Conservation (phyloP, 2,113 vertebrate genomes). For the Psophia crepitans region DNA sequence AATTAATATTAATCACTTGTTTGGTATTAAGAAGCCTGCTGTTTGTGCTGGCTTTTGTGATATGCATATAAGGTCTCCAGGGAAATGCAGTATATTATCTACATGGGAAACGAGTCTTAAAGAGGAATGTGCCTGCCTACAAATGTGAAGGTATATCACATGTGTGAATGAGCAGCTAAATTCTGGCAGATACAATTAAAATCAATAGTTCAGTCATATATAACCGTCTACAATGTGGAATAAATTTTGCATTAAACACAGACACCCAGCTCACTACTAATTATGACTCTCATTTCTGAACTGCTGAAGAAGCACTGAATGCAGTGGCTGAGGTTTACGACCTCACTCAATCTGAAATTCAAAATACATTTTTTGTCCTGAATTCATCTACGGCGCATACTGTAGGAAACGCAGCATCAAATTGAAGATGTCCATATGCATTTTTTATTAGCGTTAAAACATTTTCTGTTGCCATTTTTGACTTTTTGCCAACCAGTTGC, state of each 20-base stretch:
- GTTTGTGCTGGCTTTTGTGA: conserved; percentile 63
- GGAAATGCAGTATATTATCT: conserved; percentile 20
- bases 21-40: conserved; percentile 53
- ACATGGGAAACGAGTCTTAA: conserved; percentile 29
- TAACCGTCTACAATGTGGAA: not conserved
- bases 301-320: not conserved
- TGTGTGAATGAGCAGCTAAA: not conserved
- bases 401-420: not conserved
- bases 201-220: conserved; percentile 1
- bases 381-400: not conserved
- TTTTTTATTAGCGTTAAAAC: not conserved
- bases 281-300: not conserved
- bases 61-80: conserved; percentile 44
- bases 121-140: conserved; percentile 5
- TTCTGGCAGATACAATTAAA: conserved; percentile 52
- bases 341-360: not conserved
- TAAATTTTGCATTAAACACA: not conserved
- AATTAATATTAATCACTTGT: conserved; percentile 74
- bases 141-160: conserved; percentile 18
- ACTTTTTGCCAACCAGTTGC: not conserved
- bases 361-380: not conserved
- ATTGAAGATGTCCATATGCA: not conserved
- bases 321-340: not conserved
- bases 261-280: not conserved
- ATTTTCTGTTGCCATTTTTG: not conserved